Base-by-base conservation (phyloP, 1,140 invertebrate species). In the Drosophila arizonae region DNA sequence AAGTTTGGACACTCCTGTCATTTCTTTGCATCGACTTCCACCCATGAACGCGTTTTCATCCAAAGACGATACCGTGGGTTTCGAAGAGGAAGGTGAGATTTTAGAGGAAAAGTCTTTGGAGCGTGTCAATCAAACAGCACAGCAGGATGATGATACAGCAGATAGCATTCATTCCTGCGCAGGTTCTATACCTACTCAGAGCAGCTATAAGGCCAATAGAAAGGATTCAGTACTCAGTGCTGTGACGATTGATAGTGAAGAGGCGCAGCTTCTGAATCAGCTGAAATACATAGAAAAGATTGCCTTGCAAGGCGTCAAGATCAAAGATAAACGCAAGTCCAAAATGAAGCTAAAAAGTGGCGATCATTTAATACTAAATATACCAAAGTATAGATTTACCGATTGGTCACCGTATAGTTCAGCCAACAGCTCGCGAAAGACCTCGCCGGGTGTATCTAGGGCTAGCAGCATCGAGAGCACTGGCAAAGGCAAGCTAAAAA, bases 41-140 rank as follows among this genome's bases (percentile, higher is more conserved):
- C 95, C 95, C n/a, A 94, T 95, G 81, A 96, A 96, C 91, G 95
- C 96, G 0, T 96, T 97, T 92, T 97, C 96, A 0, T 96, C 96
- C 62, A 97, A 97, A 91, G 96, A 97, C 91, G 96, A 97, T 87
- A 97, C 96, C 0, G 94, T 97, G 1, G 95, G 94, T 63, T 93
- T 93, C 41, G 94, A 95, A 71, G 94, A 95, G 85, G 93, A 94
- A 84, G 94, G 95, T 15, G 93, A 94, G 64, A 93, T 94, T 63
- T 93, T 95, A 24, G 93, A 93, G 85, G 93, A 94, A 76, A 94
- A 94, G 72, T 88, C 93, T 0, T 76, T 94, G 28, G 76, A 81
- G 50, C 76, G 76, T 0, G 57, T 72, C 1, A 75, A 69, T 65
- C 73, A 78, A 41, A 13, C 46, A 0, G 24, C 36, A 3, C 77